phyloP scores from a whole-genome alignment of 2,113 vertebrate genomes.

The Cyrtonyx montezumae region DNA sequence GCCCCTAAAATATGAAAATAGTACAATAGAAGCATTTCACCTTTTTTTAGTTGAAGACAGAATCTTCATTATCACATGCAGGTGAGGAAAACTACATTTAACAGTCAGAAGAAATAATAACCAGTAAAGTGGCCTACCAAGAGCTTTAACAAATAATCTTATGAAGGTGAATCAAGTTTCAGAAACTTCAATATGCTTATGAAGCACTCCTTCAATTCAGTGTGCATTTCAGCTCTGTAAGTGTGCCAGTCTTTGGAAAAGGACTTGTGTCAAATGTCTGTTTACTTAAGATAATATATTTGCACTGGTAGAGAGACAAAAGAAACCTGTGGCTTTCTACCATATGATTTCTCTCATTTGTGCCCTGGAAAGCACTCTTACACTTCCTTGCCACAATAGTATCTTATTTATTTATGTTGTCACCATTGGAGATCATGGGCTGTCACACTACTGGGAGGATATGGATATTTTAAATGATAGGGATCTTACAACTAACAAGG shows the following conservation, averaged over 20 bases:
- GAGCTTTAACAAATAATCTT: not conserved
- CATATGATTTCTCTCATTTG: not conserved
- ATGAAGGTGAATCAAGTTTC: not conserved
- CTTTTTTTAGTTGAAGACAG: not conserved
- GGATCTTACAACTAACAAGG: not conserved
- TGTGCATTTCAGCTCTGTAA: not conserved
- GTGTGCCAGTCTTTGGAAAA: not conserved
- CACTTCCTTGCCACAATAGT: not conserved
- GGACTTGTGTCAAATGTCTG: not conserved
- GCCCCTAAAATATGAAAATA: not conserved
- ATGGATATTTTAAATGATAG: not conserved
- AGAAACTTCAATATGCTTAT: not conserved
- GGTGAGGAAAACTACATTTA: not conserved
- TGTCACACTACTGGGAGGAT: not conserved
- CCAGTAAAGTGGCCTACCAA: not conserved
- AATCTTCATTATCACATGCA: not conserved
- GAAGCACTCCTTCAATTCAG: not conserved
- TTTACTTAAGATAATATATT: not conserved
- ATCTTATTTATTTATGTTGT: not conserved
- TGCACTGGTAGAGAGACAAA: not conserved
- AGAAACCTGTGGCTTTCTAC: not conserved
- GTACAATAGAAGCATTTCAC: not conserved
- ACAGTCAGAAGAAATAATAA: not conserved
- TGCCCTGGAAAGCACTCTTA: not conserved
- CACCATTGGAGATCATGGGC: not conserved